Percentiles rank a stretch among this genome's conserved stretches.
Conservation (phyloP, 2,888 invertebrate species). For the Acanthosepion lycidas region DNA sequence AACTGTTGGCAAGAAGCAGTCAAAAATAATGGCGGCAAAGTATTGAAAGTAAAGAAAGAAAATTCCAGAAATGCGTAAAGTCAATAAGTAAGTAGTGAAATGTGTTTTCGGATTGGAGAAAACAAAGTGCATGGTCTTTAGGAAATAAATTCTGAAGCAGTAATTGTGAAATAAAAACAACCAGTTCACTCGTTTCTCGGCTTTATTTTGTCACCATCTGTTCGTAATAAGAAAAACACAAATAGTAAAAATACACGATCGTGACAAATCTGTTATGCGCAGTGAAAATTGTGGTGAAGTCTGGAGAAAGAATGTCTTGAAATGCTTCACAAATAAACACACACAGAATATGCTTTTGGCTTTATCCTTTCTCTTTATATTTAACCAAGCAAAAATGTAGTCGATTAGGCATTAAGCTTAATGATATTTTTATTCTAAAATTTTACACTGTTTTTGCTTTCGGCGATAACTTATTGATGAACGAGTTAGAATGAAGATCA, state of each 20-base stretch:
- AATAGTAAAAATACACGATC: neutral
- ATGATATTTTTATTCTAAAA: no score
- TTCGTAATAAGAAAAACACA: neutral
- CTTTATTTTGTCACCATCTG: neutral
- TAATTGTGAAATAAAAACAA: neutral
- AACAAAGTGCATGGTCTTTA: neutral
- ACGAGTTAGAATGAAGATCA: no score
- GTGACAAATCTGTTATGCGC: slow-evolving; percentile 17
- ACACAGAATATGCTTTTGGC: neutral
- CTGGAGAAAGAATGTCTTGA: neutral
- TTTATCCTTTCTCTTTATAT: no score
- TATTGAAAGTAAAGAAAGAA: neutral
- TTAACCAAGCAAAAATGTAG: no score
- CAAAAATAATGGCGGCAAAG: neutral
- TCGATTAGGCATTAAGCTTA: no score
- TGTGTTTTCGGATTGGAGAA: neutral
- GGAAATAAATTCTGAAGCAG: neutral
- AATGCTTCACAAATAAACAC: neutral
- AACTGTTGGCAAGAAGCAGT: neutral
- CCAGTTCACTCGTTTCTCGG: neutral
- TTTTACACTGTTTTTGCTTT: no score
- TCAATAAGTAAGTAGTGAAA: neutral
- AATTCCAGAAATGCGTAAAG: neutral
- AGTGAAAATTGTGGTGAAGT: neutral
- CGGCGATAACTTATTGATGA: no score